phyloP scores from a whole-genome alignment of 2,113 vertebrate species.

The Excalfactoria chinensis region DNA sequence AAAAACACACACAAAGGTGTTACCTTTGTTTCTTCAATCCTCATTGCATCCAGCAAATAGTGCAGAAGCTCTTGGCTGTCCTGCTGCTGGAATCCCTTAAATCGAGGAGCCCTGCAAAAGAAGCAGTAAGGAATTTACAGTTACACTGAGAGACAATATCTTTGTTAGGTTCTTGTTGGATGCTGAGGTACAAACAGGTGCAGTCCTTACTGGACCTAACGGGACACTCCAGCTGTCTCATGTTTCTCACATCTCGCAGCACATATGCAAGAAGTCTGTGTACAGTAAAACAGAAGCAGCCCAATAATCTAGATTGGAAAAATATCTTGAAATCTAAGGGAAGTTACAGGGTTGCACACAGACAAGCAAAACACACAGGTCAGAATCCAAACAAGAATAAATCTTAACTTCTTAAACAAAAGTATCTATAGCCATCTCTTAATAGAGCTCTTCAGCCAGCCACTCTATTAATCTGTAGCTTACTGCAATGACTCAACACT shows the following conservation, averaged over 20 bases:
- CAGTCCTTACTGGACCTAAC: not conserved
- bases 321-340: not conserved
- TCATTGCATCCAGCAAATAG: conserved; percentile 93
- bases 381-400: not conserved
- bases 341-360: not conserved
- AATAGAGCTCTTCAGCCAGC: not conserved
- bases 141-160: not conserved
- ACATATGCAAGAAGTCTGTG: not conserved
- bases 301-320: not conserved
- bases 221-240: not conserved
- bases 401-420: not conserved
- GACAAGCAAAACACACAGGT: not conserved
- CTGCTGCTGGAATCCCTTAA: conserved; percentile 97
- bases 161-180: not conserved
- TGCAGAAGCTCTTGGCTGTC: conserved; percentile 98
- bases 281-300: not conserved
- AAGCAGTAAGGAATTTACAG: not conserved
- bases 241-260: not conserved
- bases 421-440: not conserved
- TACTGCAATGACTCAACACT: not conserved
- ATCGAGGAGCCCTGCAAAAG: conserved; percentile 88
- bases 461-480: not conserved
- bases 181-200: not conserved
- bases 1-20: conserved; percentile 11
- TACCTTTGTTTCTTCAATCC: conserved; percentile 97